A percentile compares a stretch with the other conserved stretches of the same genome.
These are phyloP conservation scores for Actias luna DNA, from an alignment of 2,888 invertebrate species.

Conservation along the genomic window DNA sequence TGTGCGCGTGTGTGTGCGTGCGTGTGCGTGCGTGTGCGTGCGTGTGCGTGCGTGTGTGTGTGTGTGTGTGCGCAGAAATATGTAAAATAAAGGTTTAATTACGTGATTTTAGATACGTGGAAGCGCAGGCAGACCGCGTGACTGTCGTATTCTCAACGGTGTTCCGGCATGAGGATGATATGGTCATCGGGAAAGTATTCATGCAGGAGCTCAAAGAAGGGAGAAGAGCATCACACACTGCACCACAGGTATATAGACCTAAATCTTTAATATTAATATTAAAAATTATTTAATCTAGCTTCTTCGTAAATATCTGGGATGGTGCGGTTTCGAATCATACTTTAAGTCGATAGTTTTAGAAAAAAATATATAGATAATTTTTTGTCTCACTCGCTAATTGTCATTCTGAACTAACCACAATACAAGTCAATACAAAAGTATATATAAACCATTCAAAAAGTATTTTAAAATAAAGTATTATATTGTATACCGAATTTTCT, in stretches of 20 bases:
- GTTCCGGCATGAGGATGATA: slow-evolving; percentile 98
- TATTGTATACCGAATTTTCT: too few species aligned
- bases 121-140: slow-evolving; percentile 98
- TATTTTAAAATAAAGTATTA: too few species aligned
- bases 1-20: too few species aligned
- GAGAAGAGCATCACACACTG: slow-evolving; percentile 96
- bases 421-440: too few species aligned
- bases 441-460: too few species aligned
- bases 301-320: neutral
- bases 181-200: slow-evolving; percentile 99
- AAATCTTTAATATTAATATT: neutral
- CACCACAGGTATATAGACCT: slow-evolving; percentile 84
- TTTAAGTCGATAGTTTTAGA: neutral
- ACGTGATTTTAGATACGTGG: slow-evolving; percentile 90
- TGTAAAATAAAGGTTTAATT: neutral
- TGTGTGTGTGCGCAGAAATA: neutral
- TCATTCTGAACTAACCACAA: too few species aligned
- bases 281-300: too few species aligned
- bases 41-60: too few species aligned
- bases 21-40: too few species aligned
- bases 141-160: slow-evolving; percentile 99
- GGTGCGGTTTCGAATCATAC: neutral
- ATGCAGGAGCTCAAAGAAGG: slow-evolving; percentile 99
- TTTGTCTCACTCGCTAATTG: too few species aligned
- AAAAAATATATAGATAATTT: neutral